Base-by-base conservation (phyloP, 2,888 invertebrate genomes). In the Pristionchus entomophagus region DNA sequence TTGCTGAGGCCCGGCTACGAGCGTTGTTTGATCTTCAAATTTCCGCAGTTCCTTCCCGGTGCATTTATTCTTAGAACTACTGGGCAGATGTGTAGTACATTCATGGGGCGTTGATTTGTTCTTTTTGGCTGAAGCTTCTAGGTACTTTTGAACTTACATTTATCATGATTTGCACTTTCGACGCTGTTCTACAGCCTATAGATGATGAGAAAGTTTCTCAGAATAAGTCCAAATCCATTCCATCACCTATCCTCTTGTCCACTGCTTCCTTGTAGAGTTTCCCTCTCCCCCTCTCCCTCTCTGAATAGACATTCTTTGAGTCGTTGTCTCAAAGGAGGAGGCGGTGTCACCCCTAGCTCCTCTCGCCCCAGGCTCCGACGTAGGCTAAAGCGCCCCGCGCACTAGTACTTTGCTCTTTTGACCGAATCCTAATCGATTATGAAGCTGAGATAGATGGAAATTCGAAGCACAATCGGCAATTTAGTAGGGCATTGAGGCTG, bases 311-410 rank as follows among this genome's bases (percentile, higher is more conserved):
- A 62, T 62, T 62, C 62, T 62, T 62, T 62, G 62, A 62, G 62
- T 62, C 62, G 29, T 32, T 62, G 62, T 62, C 62, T n/a, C 32
- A 32, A 56, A n/a, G 29, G 62, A 62, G 32, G 62, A 32, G 62
- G 62, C 62, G 62, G 12, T 29, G 62, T 32, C 32, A 62, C 62
- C 32, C 62, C 69, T 69, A 69, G 35, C 65, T 65, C 65, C 65
- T n/a, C 32, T 65, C 65, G 12, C 62, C 62, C 4, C 69, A 38
- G 6, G 29, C 69, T 69, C 69, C 62, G 62, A 62, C 62, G 62
- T 62, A 62, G 62, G 62, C 62, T 62, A 62, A 17, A 26, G 56
- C 26, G n/a, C n/a, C 56, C n/a, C n/a, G n/a, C n/a, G n/a, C 51
- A 5, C 56, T 56, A 26, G 56, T 26, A 56, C 65, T 65, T n/a